Base-by-base conservation (phyloP, 2,888 invertebrate genomes). In the Oscheius sp. region DNA sequence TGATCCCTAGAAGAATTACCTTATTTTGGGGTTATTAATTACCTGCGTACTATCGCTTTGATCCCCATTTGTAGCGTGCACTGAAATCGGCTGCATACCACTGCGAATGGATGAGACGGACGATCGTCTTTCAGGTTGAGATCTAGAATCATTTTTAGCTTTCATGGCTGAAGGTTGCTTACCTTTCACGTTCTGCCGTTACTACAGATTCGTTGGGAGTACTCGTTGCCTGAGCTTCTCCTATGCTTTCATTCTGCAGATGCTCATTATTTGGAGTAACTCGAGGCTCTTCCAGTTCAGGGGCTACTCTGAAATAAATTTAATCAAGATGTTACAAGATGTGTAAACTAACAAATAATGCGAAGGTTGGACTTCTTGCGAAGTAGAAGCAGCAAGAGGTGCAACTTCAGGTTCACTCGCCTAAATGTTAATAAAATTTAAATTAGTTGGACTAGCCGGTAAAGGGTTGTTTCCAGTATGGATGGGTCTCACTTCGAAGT, bases 151-250 rank as follows among this genome's bases (percentile, higher is more conserved):
- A n/a, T n/a, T n/a, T n/a, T n/a, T n/a, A n/a, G n/a, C n/a, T n/a
- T n/a, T n/a, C 8, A 33, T 33, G 33, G 17, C 6, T 31, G 6
- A 23, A 10, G 15, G 3, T 6, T 46, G 46, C n/a, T 46, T 46
- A 17, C 46, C 6, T 46, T 50, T 17, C n/a, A n/a, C 31, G 29
- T 61, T 61, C 61, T 52, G 15, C 50, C 31, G 10, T 31, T 3
- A 6, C 12, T 34, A 45, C 20, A 6, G 31, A 23, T 15, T 31
- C 50, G 20, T 37, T 33, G 10, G 76, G 76, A 10, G 76, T 76
- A 45, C 76, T 76, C 0, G 76, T 76, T 0, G 76, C 76, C 29
- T 71, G 70, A 6, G 76, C 76, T 31, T 65, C 69, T 17, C 73
- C 69, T n/a, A 74, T 68, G 10, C 57, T 25, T 15, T 50, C 53